A percentile compares a stretch with the other conserved stretches of the same genome.
Conservation (phyloP, 2,113 vertebrate species). For the Xiphophorus maculatus region DNA sequence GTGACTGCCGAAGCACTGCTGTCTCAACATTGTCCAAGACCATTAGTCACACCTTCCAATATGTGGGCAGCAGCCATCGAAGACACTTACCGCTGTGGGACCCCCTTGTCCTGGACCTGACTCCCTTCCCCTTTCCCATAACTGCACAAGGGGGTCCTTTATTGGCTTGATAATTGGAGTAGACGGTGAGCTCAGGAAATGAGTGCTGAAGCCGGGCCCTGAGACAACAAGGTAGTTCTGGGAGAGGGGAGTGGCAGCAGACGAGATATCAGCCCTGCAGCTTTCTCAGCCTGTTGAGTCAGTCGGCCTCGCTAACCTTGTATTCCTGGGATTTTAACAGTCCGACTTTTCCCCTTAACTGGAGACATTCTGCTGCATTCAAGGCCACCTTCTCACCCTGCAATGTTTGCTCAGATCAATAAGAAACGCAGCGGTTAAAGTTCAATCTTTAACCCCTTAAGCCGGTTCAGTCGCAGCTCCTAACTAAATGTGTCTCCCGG, state of each 20-base stretch:
- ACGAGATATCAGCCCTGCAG: not conserved
- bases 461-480: not conserved
- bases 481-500: not conserved
- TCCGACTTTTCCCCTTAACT: conserved; percentile 3
- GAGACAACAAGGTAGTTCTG: conserved; percentile 60
- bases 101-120: conserved; percentile 65
- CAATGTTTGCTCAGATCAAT: conserved; percentile 67
- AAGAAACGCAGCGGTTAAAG: conserved; percentile 74
- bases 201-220: conserved; percentile 83
- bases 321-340: conserved; percentile 24
- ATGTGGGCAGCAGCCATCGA: conserved; percentile 60
- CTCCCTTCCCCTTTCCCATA: conserved; percentile 73
- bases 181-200: conserved; percentile 91
- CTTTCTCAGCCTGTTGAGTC: conserved; percentile 17
- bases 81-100: conserved; percentile 63
- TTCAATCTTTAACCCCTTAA: conserved; percentile 56
- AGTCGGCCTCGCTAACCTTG: too few species aligned
- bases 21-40: conserved; percentile 83
- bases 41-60: conserved; percentile 91
- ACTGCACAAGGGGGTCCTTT: conserved; percentile 81
- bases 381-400: conserved; percentile 53
- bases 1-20: conserved; percentile 79
- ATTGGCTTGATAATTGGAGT: conserved; percentile 91
- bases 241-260: conserved; percentile 31
- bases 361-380: conserved; percentile 22